Percentiles rank a stretch among this genome's conserved stretches.
phyloP scores from a whole-genome alignment of 2,888 invertebrate species.

The Trichogramma dendrolimi region DNA sequence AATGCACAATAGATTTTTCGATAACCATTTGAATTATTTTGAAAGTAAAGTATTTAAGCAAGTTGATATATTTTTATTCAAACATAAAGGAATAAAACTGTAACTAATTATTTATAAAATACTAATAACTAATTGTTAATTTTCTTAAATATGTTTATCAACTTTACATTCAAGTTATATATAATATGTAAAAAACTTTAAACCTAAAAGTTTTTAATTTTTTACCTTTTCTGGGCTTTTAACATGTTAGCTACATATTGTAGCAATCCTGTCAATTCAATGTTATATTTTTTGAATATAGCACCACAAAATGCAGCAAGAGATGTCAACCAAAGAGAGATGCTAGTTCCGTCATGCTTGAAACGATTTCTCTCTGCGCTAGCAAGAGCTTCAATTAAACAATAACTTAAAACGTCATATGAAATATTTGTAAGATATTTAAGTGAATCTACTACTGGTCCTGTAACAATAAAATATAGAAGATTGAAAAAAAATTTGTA shows the following conservation, averaged over 20 bases:
- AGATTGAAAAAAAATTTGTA: background rate
- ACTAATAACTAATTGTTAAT: no score
- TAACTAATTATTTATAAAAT: no score
- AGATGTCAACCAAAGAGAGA: slow-evolving; percentile 91
- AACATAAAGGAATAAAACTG: no score
- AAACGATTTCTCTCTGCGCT: slow-evolving; percentile 71
- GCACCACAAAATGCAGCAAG: slow-evolving; percentile 93
- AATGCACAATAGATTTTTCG: background rate
- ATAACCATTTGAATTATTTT: background rate
- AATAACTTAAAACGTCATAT: slow-evolving; percentile 93
- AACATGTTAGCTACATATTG: slow-evolving; percentile 97
- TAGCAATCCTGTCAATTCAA: slow-evolving; percentile 89
- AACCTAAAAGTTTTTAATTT: background rate
- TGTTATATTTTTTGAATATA: slow-evolving; percentile 94
- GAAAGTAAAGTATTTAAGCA: no score
- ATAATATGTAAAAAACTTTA: background rate
- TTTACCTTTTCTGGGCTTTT: slow-evolving; percentile 88
- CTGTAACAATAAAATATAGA: slow-evolving; percentile 29
- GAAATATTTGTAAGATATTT: slow-evolving; percentile 93
- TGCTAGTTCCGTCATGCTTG: slow-evolving; percentile 85
- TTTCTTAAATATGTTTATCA: background rate
- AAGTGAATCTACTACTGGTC: slow-evolving; percentile 93
- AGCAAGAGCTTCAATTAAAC: slow-evolving; percentile 87
- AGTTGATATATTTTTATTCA: no score
- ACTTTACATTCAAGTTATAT: background rate